These are phyloP conservation scores for Ammodytes marinus DNA, from an alignment of 2,113 vertebrate genomes.

Conservation along the genomic window DNA sequence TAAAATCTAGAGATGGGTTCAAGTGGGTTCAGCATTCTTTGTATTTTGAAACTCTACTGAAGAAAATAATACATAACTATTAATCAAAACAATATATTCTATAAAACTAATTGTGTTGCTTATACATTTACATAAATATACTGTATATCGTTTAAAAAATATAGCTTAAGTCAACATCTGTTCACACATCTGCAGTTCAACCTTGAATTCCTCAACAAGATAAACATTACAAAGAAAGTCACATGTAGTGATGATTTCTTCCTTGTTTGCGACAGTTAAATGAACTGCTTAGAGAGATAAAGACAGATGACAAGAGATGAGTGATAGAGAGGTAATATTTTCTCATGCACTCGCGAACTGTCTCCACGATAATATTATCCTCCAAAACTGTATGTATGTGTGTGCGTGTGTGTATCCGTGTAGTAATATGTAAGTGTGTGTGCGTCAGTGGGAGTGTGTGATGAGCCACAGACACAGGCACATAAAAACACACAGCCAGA, in stretches of 20 bases:
- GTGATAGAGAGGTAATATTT: constrained; percentile 13
- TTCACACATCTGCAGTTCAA: not conserved
- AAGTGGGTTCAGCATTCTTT: no score
- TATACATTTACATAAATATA: not conserved
- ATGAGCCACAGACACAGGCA: constrained; percentile 60
- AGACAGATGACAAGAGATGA: not conserved
- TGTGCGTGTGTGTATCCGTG: constrained; percentile 3
- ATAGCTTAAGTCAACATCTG: not conserved
- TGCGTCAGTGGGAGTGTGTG: constrained; percentile 31
- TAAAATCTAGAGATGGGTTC: no score
- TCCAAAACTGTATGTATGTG: constrained; percentile 13
- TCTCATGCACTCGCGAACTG: constrained; percentile 41
- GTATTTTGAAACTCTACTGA: no score
- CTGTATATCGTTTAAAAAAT: not conserved
- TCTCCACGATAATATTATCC: constrained; percentile 60
- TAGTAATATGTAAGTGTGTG: constrained; percentile 1
- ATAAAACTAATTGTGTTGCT: not conserved
- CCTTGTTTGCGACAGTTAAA: not conserved
- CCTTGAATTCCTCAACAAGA: not conserved
- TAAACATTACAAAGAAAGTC: not conserved
- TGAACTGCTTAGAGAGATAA: constrained; percentile 14
- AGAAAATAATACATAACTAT: not conserved
- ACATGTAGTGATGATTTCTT: not conserved
- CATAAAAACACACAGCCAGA: constrained; percentile 50
- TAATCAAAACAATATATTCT: not conserved